phyloP scores from a whole-genome alignment of 2,113 vertebrate genomes.

The Thalassarche chlororhynchos region DNA sequence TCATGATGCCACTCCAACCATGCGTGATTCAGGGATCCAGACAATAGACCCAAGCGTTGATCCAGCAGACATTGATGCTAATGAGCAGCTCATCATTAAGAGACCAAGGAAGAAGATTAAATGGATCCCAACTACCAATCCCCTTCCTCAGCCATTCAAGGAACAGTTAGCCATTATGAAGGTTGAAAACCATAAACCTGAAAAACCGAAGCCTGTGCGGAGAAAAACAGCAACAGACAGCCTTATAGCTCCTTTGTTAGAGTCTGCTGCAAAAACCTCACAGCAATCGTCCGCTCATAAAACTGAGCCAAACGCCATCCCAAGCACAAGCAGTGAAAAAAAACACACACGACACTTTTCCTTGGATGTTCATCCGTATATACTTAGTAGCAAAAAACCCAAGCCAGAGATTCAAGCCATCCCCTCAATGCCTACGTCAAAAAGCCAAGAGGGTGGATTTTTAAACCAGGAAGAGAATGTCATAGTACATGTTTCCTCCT shows the following conservation, averaged over 20 bases:
- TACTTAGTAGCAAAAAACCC: constrained; percentile 90
- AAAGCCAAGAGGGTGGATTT: constrained; percentile 87
- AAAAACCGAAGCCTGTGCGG: constrained; percentile 91
- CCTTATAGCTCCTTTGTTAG: constrained; percentile 89
- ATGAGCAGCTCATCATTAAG: constrained; percentile 91
- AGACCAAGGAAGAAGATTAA: constrained; percentile 96
- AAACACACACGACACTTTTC: constrained; percentile 95
- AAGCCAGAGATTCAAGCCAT: constrained; percentile 81
- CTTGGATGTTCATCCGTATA: constrained; percentile 95
- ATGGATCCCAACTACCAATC: constrained; percentile 92
- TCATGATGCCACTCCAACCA: constrained; percentile 92
- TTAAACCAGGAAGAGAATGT: constrained; percentile 77
- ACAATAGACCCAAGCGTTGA: constrained; percentile 90
- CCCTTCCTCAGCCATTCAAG: constrained; percentile 96
- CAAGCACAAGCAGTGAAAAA: constrained; percentile 79
- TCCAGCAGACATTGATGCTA: constrained; percentile 84
- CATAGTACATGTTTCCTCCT: constrained; percentile 58
- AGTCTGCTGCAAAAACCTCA: constrained; percentile 82
- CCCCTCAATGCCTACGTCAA: constrained; percentile 81
- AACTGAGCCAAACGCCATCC: constrained; percentile 61
- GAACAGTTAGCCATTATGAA: constrained; percentile 89
- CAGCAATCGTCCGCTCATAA: constrained; percentile 78
- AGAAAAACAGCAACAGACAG: constrained; percentile 90
- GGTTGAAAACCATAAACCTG: constrained; percentile 90
- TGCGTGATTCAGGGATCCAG: constrained; percentile 92